Percentiles rank a stretch among this genome's conserved stretches.
Evolutionary conservation across 2,797 vertebrate species (phyloP).

Genomic region (Crocodylus rhombifer): DNA sequence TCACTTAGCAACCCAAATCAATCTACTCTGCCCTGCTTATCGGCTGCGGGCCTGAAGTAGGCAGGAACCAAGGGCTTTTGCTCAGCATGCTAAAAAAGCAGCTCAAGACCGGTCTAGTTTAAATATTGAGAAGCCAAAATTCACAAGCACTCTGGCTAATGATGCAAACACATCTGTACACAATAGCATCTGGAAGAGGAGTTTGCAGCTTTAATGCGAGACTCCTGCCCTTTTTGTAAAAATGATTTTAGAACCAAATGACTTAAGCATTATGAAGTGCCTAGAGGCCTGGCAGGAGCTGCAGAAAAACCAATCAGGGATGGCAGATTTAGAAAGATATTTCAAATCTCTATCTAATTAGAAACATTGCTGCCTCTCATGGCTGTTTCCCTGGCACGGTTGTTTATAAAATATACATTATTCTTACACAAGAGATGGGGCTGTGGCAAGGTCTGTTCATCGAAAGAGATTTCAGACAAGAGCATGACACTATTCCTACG

Average conservation of each 20-base stretch:
- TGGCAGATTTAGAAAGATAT: constrained; percentile 50
- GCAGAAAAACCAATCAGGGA: constrained; percentile 2
- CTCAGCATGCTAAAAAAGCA: not conserved
- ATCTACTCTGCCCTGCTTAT: not conserved
- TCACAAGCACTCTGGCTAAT: not conserved
- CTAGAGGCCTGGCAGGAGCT: constrained; percentile 21
- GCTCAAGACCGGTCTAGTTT: not conserved
- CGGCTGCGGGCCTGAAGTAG: not conserved
- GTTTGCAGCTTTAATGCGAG: not conserved
- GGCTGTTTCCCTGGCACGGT: not conserved
- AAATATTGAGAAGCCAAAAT: not conserved
- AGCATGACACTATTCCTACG: not conserved
- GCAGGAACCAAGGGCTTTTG: not conserved
- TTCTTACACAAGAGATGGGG: not conserved
- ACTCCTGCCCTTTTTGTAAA: constrained; percentile 18
- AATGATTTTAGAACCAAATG: not conserved
- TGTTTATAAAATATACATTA: constrained; percentile 9
- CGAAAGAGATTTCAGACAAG: not conserved
- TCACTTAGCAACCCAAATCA: not conserved
- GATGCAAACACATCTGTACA: not conserved
- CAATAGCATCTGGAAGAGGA: not conserved
- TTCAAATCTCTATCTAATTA: constrained; percentile 57
- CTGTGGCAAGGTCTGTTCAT: not conserved
- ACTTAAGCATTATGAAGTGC: not conserved
- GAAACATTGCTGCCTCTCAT: constrained; percentile 18